phyloP scores from a whole-genome alignment of 2,888 invertebrate species.

The Dichetophora obliterata region DNA sequence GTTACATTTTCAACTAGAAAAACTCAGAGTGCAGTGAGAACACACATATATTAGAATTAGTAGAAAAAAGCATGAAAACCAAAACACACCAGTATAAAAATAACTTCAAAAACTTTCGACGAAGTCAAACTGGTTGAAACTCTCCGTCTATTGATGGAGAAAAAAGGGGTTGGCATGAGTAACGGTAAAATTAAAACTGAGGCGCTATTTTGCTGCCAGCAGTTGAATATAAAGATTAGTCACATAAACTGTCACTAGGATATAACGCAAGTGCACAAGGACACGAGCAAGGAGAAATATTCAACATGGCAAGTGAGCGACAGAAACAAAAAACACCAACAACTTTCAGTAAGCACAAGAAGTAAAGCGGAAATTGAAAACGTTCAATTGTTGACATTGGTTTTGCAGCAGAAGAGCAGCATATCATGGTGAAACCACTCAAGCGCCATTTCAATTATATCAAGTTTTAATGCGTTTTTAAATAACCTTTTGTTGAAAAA shows the following conservation, averaged over 20 bases:
- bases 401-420: neutral
- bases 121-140: neutral
- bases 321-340: neutral
- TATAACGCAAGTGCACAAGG: neutral
- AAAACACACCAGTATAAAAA: neutral
- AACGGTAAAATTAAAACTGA: neutral
- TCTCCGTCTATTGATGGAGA: neutral
- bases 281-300: neutral
- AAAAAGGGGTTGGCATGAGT: neutral
- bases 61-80: neutral
- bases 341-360: neutral
- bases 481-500: too few relatives aligned
- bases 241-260: neutral
- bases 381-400: neutral
- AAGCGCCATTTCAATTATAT: constrained; percentile 5
- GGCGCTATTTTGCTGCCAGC: neutral
- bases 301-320: constrained; percentile 3
- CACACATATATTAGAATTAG: constrained; percentile 20
- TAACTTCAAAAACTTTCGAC: neutral
- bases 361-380: constrained; percentile 10
- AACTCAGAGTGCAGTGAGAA: constrained; percentile 4
- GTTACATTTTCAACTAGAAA: neutral
- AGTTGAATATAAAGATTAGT: neutral
- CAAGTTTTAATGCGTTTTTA: too few relatives aligned
- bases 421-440: neutral